These are phyloP conservation scores for Galleria mellonella DNA, from an alignment of 1,140 invertebrate species.

Conservation along the genomic window DNA sequence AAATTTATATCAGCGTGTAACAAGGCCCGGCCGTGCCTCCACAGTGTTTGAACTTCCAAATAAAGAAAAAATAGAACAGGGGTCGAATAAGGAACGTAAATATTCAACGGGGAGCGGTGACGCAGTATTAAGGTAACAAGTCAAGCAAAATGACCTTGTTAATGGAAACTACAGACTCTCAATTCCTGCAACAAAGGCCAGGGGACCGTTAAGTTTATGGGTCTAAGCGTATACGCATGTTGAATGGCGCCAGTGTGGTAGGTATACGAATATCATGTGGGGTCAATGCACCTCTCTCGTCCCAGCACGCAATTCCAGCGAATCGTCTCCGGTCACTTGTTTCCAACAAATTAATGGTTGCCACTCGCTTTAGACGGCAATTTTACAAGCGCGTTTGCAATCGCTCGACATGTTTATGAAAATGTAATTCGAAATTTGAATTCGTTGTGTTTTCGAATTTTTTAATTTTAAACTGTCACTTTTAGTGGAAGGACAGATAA, in stretches of 20 bases:
- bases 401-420: background rate
- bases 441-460: no score
- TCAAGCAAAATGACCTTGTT: conserved; percentile 15
- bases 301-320: conserved; percentile 3
- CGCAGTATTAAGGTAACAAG: conserved; percentile 4
- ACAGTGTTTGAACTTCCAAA: conserved; percentile 7
- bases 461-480: no score
- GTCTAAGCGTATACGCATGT: conserved; percentile 7
- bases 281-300: conserved; percentile 2
- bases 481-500: no score
- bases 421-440: background rate
- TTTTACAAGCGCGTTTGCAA: background rate
- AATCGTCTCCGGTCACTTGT: conserved; percentile 6
- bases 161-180: conserved; percentile 10
- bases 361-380: background rate
- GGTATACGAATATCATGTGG: conserved; percentile 1
- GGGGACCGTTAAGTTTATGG: conserved; percentile 11
- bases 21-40: conserved; percentile 1
- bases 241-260: conserved; percentile 5
- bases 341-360: conserved; percentile 4
- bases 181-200: background rate
- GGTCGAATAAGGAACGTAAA: conserved; percentile 9
- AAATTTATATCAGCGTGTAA: conserved; percentile 10
- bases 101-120: conserved; percentile 4
- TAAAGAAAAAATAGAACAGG: conserved; percentile 8